Conservation (phyloP, 2,888 invertebrate species). For the Orthosia gothica region DNA sequence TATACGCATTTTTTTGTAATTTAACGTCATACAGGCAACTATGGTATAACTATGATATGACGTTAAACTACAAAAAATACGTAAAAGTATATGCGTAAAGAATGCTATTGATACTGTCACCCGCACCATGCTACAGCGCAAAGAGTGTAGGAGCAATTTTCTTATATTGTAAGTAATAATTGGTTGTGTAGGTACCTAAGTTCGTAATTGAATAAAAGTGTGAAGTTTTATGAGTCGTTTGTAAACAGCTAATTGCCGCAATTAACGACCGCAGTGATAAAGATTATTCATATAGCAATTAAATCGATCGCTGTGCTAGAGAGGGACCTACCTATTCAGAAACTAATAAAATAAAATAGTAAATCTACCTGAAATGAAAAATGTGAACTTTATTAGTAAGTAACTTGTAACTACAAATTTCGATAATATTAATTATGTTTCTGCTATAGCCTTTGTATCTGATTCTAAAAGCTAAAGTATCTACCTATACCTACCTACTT, state of each 20-base stretch:
- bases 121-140: no score
- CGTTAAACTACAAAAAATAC: no score
- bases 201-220: not conserved
- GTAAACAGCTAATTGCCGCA: conserved; percentile 13
- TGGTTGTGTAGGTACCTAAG: not conserved
- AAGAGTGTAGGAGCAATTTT: conserved; percentile 2
- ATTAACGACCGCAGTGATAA: not conserved
- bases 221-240: conserved; percentile 17
- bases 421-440: not conserved
- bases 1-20: no score
- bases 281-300: not conserved
- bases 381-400: not conserved
- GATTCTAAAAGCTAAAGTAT: not conserved
- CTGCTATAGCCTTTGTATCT: not conserved
- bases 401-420: not conserved
- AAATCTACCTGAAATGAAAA: not conserved
- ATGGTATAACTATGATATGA: no score
- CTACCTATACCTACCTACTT: no score
- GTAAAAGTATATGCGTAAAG: no score
- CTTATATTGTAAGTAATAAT: not conserved
- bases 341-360: not conserved
- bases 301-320: not conserved
- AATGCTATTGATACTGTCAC: no score
- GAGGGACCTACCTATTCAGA: not conserved
- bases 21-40: no score